Percentiles rank a stretch among this genome's conserved stretches.
phyloP scores from a whole-genome alignment of 2,888 invertebrate species.

The Aquatica leii region DNA sequence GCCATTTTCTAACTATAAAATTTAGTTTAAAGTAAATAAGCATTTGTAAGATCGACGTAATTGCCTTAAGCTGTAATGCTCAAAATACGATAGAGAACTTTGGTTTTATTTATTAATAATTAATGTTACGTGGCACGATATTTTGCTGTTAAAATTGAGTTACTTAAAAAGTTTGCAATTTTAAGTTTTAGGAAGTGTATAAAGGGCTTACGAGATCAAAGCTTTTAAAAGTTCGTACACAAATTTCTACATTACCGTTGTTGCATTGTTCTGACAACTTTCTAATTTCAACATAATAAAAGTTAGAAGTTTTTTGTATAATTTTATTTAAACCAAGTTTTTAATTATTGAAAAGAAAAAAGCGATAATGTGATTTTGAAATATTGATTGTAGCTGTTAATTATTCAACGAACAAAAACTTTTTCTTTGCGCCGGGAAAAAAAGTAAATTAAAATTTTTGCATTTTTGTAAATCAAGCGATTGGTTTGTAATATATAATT shows the following conservation, averaged over 20 bases:
- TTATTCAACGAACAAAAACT: too few relatives aligned
- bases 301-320: not conserved
- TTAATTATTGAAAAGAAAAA: too few relatives aligned
- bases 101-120: not conserved
- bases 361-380: too few relatives aligned
- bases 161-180: slow-evolving; percentile 12
- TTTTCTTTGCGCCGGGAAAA: too few relatives aligned
- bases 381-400: too few relatives aligned
- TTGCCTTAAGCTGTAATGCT: not conserved
- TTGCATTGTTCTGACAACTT: slow-evolving; percentile 8
- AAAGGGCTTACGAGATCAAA: slow-evolving; percentile 12
- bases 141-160: slow-evolving; percentile 3
- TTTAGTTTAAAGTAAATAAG: too few relatives aligned
- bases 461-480: too few relatives aligned
- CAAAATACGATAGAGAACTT: not conserved
- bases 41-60: too few relatives aligned
- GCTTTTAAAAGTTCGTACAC: slow-evolving; percentile 11
- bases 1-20: too few relatives aligned
- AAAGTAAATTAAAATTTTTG: too few relatives aligned
- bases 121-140: not conserved
- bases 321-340: slow-evolving; percentile 4
- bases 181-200: slow-evolving; percentile 1
- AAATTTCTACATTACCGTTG: slow-evolving; percentile 9
- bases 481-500: too few relatives aligned
- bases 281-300: slow-evolving; percentile 1